These are phyloP conservation scores for Enteromius fasciolatus DNA, from an alignment of 2,797 vertebrate species.

Conservation along the genomic window DNA sequence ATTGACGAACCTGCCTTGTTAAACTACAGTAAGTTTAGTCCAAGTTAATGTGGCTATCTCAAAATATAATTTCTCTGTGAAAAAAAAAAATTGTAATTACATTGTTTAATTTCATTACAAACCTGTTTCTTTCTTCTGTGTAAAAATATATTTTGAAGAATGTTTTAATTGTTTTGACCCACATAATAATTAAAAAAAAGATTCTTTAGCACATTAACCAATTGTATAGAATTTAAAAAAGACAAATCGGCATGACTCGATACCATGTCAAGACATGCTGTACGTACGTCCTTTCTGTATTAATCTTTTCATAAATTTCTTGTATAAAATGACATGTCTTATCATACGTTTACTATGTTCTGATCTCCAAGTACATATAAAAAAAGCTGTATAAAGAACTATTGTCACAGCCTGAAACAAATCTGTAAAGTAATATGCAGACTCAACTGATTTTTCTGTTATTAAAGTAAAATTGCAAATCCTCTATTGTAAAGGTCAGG, in stretches of 20 bases:
- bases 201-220: neutral
- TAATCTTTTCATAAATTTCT: neutral
- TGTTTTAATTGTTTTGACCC: neutral
- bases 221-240: neutral
- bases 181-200: neutral
- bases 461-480: slow-evolving; percentile 40
- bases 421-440: slow-evolving; percentile 17
- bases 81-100: neutral
- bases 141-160: neutral
- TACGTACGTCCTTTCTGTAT: neutral
- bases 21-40: neutral
- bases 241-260: neutral
- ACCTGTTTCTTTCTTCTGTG: neutral
- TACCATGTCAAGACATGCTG: neutral
- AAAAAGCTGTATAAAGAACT: neutral
- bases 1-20: neutral
- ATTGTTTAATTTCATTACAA: neutral
- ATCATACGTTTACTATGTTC: neutral
- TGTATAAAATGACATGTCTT: neutral
- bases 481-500: slow-evolving; percentile 35
- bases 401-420: neutral
- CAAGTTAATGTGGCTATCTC: slow-evolving; percentile 1
- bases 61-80: neutral
- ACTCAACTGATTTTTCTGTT: slow-evolving; percentile 25
- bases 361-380: neutral